phyloP scores from a whole-genome alignment of 2,797 vertebrate species.

The Pangasius larnaudii region DNA sequence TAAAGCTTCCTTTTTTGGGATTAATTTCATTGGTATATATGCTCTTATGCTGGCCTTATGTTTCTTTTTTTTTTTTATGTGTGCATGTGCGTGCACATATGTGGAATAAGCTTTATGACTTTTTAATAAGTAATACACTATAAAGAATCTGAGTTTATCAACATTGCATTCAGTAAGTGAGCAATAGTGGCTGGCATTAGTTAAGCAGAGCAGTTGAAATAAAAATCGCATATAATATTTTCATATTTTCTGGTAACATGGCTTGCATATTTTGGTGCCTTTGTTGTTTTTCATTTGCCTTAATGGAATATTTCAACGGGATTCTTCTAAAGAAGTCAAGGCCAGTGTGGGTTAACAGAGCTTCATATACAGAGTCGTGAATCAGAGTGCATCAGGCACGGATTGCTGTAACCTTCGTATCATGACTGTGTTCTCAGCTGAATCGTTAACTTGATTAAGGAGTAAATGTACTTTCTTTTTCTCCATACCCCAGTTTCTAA shows the following conservation, averaged over 20 bases:
- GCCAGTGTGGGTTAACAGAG: slow-evolving; percentile 38
- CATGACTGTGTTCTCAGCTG: slow-evolving; percentile 19
- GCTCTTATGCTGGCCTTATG: background rate
- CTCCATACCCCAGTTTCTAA: slow-evolving; percentile 21
- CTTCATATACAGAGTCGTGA: background rate
- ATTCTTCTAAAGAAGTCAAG: slow-evolving; percentile 29
- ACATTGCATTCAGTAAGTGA: background rate
- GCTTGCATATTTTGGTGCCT: slow-evolving; percentile 13
- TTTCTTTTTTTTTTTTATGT: background rate
- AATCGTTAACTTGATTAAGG: slow-evolving; percentile 28
- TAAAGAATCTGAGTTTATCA: background rate
- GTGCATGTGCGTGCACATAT: background rate
- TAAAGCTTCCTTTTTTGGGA: background rate
- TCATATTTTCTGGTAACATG: background rate
- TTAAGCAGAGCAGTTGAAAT: slow-evolving; percentile 6
- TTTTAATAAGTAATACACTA: background rate
- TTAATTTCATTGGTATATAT: background rate
- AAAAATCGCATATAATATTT: background rate
- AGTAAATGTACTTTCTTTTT: slow-evolving; percentile 27
- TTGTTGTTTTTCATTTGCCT: slow-evolving; percentile 32
- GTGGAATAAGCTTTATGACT: background rate
- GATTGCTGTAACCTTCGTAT: slow-evolving; percentile 8
- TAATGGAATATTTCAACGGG: slow-evolving; percentile 32
- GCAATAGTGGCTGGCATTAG: background rate
- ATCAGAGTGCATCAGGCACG: background rate